Percentiles rank a stretch among this genome's conserved stretches.
These are phyloP conservation scores for Carassius auratus DNA, from an alignment of 2,113 vertebrate genomes.

Conservation along the genomic window DNA sequence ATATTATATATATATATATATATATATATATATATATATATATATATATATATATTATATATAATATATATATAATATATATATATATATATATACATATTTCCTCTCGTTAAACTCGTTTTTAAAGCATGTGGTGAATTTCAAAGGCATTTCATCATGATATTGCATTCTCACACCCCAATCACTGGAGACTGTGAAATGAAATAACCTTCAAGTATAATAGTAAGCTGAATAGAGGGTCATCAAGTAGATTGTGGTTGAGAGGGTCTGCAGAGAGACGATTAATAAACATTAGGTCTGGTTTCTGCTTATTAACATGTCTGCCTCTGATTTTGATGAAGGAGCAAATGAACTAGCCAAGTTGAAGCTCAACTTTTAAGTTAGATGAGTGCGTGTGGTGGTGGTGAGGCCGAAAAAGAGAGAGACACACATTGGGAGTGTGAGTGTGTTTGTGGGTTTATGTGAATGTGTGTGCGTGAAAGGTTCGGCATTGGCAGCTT, in stretches of 20 bases:
- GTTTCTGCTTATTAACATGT: slow-evolving; percentile 73
- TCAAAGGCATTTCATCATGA: slow-evolving; percentile 35
- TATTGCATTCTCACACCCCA: slow-evolving; percentile 12
- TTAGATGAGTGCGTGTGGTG: background rate
- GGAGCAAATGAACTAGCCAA: slow-evolving; percentile 65
- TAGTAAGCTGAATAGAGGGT: slow-evolving; percentile 41
- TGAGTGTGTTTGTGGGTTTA: background rate
- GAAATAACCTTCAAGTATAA: slow-evolving; percentile 38
- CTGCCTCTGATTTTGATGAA: slow-evolving; percentile 70
- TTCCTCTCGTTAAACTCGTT: background rate
- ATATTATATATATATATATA: too few relatives aligned
- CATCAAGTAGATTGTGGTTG: slow-evolving; percentile 63
- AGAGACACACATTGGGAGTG: background rate
- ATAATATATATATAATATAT: too few relatives aligned
- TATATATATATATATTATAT: too few relatives aligned
- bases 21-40: too few relatives aligned
- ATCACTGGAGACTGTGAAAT: slow-evolving; percentile 36
- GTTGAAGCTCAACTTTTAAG: slow-evolving; percentile 3
- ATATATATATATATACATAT: too few relatives aligned
- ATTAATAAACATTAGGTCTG: slow-evolving; percentile 73
- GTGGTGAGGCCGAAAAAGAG: background rate
- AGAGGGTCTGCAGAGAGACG: slow-evolving; percentile 69
- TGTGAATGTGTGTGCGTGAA: slow-evolving; percentile 16
- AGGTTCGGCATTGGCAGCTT: slow-evolving; percentile 58
- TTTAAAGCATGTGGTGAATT: slow-evolving; percentile 7